Conservation (phyloP, 1,140 invertebrate species). For the Drosophila sturtevanti region DNA sequence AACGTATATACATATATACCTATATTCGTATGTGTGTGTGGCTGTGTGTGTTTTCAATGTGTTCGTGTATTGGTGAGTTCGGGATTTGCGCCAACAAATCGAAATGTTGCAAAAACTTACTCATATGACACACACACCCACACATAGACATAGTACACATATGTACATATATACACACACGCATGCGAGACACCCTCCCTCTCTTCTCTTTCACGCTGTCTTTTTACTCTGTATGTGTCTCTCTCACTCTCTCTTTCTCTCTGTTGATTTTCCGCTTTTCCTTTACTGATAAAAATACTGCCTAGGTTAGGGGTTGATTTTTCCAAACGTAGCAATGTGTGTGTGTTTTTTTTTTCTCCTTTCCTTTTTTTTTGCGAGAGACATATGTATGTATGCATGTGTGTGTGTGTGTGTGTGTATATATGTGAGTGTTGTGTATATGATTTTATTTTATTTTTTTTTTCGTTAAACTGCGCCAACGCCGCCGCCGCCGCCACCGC, state of each 20-base stretch:
- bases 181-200: conserved; percentile 47
- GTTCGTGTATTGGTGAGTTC: conserved; percentile 35
- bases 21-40: conserved; percentile 29
- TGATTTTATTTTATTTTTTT: conserved; percentile 63
- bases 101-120: conserved; percentile 79
- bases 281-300: conserved; percentile 51
- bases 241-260: conserved; percentile 13
- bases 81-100: conserved; percentile 69
- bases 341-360: conserved; percentile 60
- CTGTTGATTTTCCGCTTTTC: conserved; percentile 49
- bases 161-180: conserved; percentile 40
- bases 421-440: conserved; percentile 73
- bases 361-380: conserved; percentile 61
- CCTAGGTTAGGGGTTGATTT: conserved; percentile 66
- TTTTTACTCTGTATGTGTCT: conserved; percentile 26
- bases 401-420: conserved; percentile 17
- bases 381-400: conserved; percentile 19
- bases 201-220: conserved; percentile 25
- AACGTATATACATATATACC: conserved; percentile 22
- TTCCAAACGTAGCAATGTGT: conserved; percentile 67
- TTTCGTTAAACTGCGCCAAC: conserved; percentile 39
- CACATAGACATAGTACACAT: conserved; percentile 35
- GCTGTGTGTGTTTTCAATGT: conserved; percentile 13
- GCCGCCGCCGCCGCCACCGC: conserved; percentile 13
- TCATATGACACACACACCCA: conserved; percentile 59